Evolutionary conservation across 2,797 vertebrate genomes (phyloP), one percentile per base, ranked within the genome.

Genomic region (Takifugu ocellatus): DNA sequence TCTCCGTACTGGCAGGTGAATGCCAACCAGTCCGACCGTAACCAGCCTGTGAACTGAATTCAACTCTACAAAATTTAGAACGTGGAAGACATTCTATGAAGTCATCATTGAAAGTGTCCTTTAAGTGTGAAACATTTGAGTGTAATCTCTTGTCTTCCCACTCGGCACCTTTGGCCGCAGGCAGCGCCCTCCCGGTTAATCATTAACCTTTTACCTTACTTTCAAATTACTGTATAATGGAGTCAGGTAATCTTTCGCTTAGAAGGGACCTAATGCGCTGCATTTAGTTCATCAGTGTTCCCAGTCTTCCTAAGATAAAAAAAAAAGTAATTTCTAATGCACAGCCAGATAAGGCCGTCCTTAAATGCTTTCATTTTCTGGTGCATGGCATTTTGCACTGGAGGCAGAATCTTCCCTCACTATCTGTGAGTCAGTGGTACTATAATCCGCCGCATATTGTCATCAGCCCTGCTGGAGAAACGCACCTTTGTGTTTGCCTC

Each of bases 151-250:
- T 39, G 50, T 64, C 74, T 78, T 65, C 52, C 68, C 61, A 59
- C 55, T 25, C 62, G 71, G 64, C 64, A 82, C 80, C 79, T 82
- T 78, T 85, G 69, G 57, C 82, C 72, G 51, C 57, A 79, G 77
- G 78, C 69, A 47, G 68, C 49, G 25, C 66, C 78, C 81, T 80
- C 68, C 67, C 64, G 66, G 87, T 85, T 88, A 81, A 82, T 88
- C 81, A 88, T 83, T 90, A 89, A 91, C 87, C 88, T 90, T 39
- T 89, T 90, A 78, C 78, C 79, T 79, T 72, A 60, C 73, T 85
- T 86, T 87, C 77, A 84, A 81, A 83, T 85, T 75, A 87, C 84
- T 85, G 83, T 87, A 87, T 85, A 84, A 87, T 88, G 76, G 77
- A 83, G 80, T 62, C 67, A 78, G 66, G 80, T 83, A 86, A 85